phyloP scores from a whole-genome alignment of 2,888 invertebrate species.

The Drosophila kanekoi region DNA sequence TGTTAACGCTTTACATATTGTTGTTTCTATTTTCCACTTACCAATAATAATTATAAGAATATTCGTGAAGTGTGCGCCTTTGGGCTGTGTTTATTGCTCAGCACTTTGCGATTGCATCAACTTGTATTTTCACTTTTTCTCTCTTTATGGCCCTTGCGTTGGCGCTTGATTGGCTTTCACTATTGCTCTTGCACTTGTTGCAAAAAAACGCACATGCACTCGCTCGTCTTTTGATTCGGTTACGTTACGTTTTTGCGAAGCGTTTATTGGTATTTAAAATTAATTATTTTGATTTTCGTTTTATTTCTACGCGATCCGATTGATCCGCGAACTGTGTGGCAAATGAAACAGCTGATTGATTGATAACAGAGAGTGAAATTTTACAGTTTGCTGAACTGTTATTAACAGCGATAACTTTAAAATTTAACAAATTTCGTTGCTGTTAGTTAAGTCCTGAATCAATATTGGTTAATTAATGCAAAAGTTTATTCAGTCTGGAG shows the following conservation, averaged over 20 bases:
- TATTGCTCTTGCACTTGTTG: conserved; percentile 34
- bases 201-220: conserved; percentile 41
- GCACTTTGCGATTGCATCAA: conserved; percentile 44
- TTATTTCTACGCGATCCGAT: conserved; percentile 58
- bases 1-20: conserved; percentile 16
- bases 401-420: conserved; percentile 26
- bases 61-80: conserved; percentile 22
- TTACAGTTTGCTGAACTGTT: conserved; percentile 33
- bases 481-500: neutral
- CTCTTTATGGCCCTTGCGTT: conserved; percentile 28
- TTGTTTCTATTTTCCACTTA: conserved; percentile 29
- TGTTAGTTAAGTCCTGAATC: neutral
- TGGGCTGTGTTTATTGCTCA: conserved; percentile 30
- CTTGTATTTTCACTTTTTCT: conserved; percentile 42
- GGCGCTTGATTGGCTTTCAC: conserved; percentile 42
- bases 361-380: conserved; percentile 29
- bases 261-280: conserved; percentile 27
- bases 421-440: neutral
- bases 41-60: conserved; percentile 34
- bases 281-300: conserved; percentile 48
- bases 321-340: conserved; percentile 57
- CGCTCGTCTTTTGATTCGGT: conserved; percentile 15
- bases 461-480: neutral
- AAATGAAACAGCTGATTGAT: conserved; percentile 59
- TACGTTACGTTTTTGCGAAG: conserved; percentile 20